A percentile compares a stretch with the other conserved stretches of the same genome.
phyloP scores from a whole-genome alignment of 92 coral and sea anemone genomes.

The Plumapathes pennacea region DNA sequence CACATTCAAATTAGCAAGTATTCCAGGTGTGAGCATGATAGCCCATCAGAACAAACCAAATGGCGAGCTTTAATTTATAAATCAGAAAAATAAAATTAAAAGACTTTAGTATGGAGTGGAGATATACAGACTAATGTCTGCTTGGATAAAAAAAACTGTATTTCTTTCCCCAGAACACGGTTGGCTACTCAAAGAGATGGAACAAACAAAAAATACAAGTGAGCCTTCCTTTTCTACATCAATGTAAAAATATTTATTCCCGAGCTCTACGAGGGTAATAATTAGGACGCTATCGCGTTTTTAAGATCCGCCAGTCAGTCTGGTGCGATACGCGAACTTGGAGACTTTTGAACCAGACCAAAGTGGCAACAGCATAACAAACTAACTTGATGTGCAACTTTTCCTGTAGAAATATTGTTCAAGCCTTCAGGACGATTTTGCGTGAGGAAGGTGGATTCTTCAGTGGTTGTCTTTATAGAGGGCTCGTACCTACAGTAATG shows the following conservation, averaged over 20 bases:
- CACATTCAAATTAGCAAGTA: too few species aligned
- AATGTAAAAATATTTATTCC: neutral
- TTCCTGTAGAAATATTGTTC: conserved; percentile 68
- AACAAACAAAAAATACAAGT: conserved; percentile 74
- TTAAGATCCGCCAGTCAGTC: too few species aligned
- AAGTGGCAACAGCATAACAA: too few species aligned
- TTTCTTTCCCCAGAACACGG: conserved; percentile 48
- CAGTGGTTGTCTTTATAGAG: conserved; percentile 82
- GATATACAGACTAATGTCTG: neutral
- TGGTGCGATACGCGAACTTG: too few species aligned
- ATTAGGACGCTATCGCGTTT: too few species aligned
- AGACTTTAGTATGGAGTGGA: too few species aligned
- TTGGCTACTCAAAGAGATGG: conserved; percentile 80
- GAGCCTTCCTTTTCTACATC: neutral
- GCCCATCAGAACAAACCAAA: too few species aligned
- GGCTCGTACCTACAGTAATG: conserved; percentile 70
- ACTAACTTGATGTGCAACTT: too few species aligned
- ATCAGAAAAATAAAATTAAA: too few species aligned
- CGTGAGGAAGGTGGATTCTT: conserved; percentile 83
- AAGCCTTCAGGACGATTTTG: conserved; percentile 77
- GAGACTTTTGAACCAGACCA: too few species aligned
- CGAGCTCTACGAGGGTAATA: neutral
- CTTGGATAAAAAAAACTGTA: neutral
- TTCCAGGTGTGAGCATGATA: too few species aligned
- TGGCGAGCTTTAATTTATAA: too few species aligned